phyloP scores from a whole-genome alignment of 2,888 invertebrate species.

The Mesopsocus fuscifrons region DNA sequence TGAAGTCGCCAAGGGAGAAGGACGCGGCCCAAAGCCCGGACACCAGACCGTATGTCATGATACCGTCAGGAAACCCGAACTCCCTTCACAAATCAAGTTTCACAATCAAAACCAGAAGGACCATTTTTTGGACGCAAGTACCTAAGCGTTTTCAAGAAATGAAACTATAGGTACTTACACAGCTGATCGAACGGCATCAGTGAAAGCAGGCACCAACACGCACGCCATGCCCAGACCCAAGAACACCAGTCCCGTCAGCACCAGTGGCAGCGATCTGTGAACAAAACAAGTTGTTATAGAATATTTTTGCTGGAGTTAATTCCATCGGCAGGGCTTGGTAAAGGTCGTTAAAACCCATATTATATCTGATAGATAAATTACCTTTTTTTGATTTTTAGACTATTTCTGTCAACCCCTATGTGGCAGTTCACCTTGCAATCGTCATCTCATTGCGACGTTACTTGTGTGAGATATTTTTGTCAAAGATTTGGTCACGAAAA shows the following conservation, averaged over 20 bases:
- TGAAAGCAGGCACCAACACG: constrained; percentile 31
- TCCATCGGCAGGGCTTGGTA: neutral
- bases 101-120: too few relatives aligned
- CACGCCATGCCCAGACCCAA: constrained; percentile 30
- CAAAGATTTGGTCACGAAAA: too few relatives aligned
- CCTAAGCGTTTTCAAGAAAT: too few relatives aligned
- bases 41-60: constrained; percentile 33
- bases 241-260: constrained; percentile 24
- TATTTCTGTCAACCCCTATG: too few relatives aligned
- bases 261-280: constrained; percentile 18
- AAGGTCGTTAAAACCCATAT: constrained; percentile 9
- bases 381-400: too few relatives aligned
- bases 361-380: too few relatives aligned
- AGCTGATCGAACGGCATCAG: constrained; percentile 28
- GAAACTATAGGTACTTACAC: too few relatives aligned
- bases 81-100: too few relatives aligned
- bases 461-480: too few relatives aligned
- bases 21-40: constrained; percentile 35
- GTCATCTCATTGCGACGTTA: too few relatives aligned
- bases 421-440: too few relatives aligned
- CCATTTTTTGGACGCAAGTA: too few relatives aligned
- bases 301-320: neutral
- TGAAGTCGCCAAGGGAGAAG: constrained; percentile 31
- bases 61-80: constrained; percentile 29
- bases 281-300: constrained; percentile 18